phyloP scores from a whole-genome alignment of 2,888 invertebrate species.

The Athalia cordata region DNA sequence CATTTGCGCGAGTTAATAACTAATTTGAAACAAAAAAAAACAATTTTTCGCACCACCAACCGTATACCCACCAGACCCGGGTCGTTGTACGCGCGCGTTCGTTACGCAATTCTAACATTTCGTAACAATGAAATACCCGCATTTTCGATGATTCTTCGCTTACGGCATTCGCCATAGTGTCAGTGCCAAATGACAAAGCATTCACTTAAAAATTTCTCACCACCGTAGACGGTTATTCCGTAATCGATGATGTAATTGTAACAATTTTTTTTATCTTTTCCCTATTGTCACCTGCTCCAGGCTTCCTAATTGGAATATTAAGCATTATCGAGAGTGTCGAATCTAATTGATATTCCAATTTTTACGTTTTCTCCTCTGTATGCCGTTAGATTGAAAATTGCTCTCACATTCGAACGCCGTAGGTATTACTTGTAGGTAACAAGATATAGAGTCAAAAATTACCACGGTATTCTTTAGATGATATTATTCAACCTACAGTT shows the following conservation, averaged over 20 bases:
- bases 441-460: not conserved
- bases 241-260: slow-evolving; percentile 14
- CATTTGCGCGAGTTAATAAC: slow-evolving; percentile 22
- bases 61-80: not conserved
- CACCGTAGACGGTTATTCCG: slow-evolving; percentile 4
- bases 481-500: slow-evolving; percentile 20
- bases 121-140: slow-evolving; percentile 22
- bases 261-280: not conserved
- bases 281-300: not conserved
- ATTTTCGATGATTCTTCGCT: slow-evolving; percentile 14
- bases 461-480: slow-evolving; percentile 28
- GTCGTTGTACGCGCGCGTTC: not conserved
- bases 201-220: not conserved
- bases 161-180: slow-evolving; percentile 3
- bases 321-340: slow-evolving; percentile 3
- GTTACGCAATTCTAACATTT: slow-evolving; percentile 10
- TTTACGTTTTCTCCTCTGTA: slow-evolving; percentile 24
- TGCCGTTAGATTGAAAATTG: slow-evolving; percentile 7
- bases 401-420: too few relatives aligned
- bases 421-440: too few relatives aligned
- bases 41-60: slow-evolving; percentile 35
- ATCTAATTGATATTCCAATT: not conserved
- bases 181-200: slow-evolving; percentile 2
- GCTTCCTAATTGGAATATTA: slow-evolving; percentile 4
- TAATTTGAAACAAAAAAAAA: slow-evolving; percentile 1